These are phyloP conservation scores for Arbacia lixula DNA, from an alignment of 53 echinoderm and acorn worm genomes.

Conservation along the genomic window DNA sequence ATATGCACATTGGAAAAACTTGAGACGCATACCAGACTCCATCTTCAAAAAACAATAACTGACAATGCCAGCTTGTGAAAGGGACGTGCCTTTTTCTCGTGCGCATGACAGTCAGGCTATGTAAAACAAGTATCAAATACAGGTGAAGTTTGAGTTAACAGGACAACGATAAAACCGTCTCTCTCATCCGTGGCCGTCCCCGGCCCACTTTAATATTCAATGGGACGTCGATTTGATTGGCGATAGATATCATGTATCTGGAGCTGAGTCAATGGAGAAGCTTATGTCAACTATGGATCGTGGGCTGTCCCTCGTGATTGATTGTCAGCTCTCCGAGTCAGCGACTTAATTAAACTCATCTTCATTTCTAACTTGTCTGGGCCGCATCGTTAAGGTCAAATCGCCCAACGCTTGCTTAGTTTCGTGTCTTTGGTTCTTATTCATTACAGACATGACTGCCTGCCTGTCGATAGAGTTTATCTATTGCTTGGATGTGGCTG, in stretches of 20 bases:
- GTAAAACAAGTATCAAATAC: no score
- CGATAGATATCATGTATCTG: conserved; percentile 57
- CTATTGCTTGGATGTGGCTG: no score
- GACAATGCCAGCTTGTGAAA: no score
- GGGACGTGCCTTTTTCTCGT: no score
- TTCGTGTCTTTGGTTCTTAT: conserved; percentile 10
- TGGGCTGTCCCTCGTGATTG: conserved; percentile 33
- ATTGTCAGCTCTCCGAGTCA: conserved; percentile 35
- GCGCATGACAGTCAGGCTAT: no score
- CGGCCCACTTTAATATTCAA: conserved; percentile 6
- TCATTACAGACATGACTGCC: conserved; percentile 31
- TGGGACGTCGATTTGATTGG: conserved; percentile 17
- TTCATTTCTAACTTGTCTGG: conserved; percentile 51
- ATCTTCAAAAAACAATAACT: no score
- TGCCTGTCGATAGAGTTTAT: conserved; percentile 41
- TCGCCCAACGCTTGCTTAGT: conserved; percentile 49
- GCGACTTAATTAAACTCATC: conserved; percentile 62
- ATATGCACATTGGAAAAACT: no score
- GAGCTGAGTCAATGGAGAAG: conserved; percentile 44
- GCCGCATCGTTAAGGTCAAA: conserved; percentile 59
- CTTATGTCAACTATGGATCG: conserved; percentile 50
- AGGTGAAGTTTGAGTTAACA: no score
- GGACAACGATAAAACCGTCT: no score
- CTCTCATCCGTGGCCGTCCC: no score
- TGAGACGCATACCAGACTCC: no score